Base-by-base conservation (phyloP, 2,888 invertebrate genomes). In the Hypomecis atomaria region DNA sequence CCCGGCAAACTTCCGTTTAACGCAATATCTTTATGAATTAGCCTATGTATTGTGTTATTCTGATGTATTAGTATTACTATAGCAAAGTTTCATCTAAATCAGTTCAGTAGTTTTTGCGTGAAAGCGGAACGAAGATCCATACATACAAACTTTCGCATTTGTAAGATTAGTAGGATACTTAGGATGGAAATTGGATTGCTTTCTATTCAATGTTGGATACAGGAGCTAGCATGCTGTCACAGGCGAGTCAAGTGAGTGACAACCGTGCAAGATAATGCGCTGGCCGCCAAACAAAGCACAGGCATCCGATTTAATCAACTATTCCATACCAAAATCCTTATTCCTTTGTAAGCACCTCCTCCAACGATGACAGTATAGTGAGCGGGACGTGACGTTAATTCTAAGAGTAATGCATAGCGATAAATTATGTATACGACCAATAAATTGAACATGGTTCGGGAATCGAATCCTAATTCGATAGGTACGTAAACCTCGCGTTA, bases 381-480 rank as follows among this genome's bases (percentile, higher is more conserved):
- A 77, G 71, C 66, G 72, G 69, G 56, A 82, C 82, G 85, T 84
- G 85, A 85, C 73, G 70, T 69, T 79, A 83, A 83, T 84, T 73
- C 75, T 59, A 81, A 83, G 75, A 77, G 73, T 76, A 71, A 80
- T 70, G 70, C 71, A 69, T 74, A 61, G 71, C 76, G 77, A 82
- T 87, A 83, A 83, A 85, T 86, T 81, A 86, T 79, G 71, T 77
- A 82, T 82, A 77, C 71, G 77, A 79, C 77, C 76, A 80, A 84
- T 86, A 85, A 85, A 86, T 83, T 79, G 75, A 80, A 81, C 78
- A 79, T 60, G 71, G 65, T 71, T 80, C 78, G 77, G 75, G 79
- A 67, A 72, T 75, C 66, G 82, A 82, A 81, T 84, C 67, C 68
- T 82, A 83, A 82, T 82, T 74, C 67, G 66, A 69, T 60, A 61